Base-by-base conservation (phyloP, 2,888 invertebrate species). In the Strigamia maritima region DNA sequence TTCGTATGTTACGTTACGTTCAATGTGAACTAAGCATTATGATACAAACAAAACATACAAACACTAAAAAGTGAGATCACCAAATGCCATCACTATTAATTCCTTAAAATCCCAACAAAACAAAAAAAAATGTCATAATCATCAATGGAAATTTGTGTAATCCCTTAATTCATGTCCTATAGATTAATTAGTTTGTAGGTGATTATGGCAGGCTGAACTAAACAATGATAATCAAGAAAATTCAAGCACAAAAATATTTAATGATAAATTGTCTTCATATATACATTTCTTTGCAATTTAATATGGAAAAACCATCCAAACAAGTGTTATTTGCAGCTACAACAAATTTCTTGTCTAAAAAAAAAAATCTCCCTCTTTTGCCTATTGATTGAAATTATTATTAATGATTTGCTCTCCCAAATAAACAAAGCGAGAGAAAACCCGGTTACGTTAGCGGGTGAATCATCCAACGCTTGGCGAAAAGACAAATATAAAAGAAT, bases 11-110 rank as follows among this genome's bases (percentile, higher is more conserved):
- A n/a, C n/a, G n/a, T n/a, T n/a, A n/a, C n/a, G n/a, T n/a, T n/a
- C n/a, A n/a, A n/a, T n/a, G n/a, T n/a, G n/a, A n/a, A n/a, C n/a
- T n/a, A n/a, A n/a, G n/a, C n/a, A n/a, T n/a, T n/a, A n/a, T n/a
- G n/a, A n/a, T n/a, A n/a, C n/a, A 54, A 54, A 54, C 7, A 54
- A n/a, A 65, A 65, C 60, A 65, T 6, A 54, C 54, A 60, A 44
- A 44, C 22, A n/a, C n/a, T 65, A 22, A 65, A 65, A 65, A 65
- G 60, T 65, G 60, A 65, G 60, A 65, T 65, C 24, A 65, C 60
- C 60, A 65, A 38, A 44, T 65, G 60, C 60, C 60, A 65, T 22
- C 22, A n/a, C n/a, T n/a, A n/a, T n/a, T n/a, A n/a, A n/a, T 24
- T 22, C 60, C 60, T 24, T 24, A n/a, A n/a, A n/a, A n/a, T 19